Percentiles rank a stretch among this genome's conserved stretches.
phyloP scores from a whole-genome alignment of 2,888 invertebrate genomes.

The Latheticus oryzae region DNA sequence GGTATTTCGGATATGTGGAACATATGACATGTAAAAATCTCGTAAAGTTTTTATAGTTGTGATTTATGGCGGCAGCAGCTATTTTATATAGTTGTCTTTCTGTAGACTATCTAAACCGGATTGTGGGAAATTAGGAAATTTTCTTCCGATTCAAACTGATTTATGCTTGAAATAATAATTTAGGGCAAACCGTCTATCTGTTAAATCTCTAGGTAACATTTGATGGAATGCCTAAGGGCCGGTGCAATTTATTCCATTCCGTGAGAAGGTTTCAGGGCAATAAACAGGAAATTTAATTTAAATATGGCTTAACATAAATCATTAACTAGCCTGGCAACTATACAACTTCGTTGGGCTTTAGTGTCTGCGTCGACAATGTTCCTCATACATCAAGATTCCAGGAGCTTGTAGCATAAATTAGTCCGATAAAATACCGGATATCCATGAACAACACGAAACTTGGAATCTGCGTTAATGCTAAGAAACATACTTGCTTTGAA shows the following conservation, averaged over 20 bases:
- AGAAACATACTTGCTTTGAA: conserved; percentile 31
- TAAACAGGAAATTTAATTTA: conserved; percentile 40
- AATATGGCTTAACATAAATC: conserved; percentile 39
- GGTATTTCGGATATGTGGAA: conserved; percentile 20
- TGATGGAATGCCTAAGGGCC: conserved; percentile 16
- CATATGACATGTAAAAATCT: conserved; percentile 35
- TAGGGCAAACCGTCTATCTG: conserved; percentile 24
- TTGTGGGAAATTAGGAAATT: conserved; percentile 29
- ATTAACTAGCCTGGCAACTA: conserved; percentile 39
- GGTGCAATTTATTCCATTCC: conserved; percentile 31
- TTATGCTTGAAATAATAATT: conserved; percentile 35
- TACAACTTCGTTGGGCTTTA: conserved; percentile 37
- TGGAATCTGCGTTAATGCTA: conserved; percentile 35
- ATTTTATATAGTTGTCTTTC: conserved; percentile 26
- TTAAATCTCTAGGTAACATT: conserved; percentile 24
- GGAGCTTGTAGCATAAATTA: conserved; percentile 40
- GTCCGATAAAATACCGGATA: conserved; percentile 41
- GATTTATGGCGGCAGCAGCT: conserved; percentile 23
- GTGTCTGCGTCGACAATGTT: conserved; percentile 41
- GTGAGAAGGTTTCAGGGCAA: conserved; percentile 25
- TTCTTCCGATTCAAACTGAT: conserved; percentile 33
- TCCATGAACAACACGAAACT: conserved; percentile 40
- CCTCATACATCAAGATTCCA: conserved; percentile 42
- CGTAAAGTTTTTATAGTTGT: conserved; percentile 32
- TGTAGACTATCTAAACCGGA: conserved; percentile 23